These are phyloP conservation scores for Julus scandinavius DNA, from an alignment of 2,888 invertebrate species.

Conservation along the genomic window DNA sequence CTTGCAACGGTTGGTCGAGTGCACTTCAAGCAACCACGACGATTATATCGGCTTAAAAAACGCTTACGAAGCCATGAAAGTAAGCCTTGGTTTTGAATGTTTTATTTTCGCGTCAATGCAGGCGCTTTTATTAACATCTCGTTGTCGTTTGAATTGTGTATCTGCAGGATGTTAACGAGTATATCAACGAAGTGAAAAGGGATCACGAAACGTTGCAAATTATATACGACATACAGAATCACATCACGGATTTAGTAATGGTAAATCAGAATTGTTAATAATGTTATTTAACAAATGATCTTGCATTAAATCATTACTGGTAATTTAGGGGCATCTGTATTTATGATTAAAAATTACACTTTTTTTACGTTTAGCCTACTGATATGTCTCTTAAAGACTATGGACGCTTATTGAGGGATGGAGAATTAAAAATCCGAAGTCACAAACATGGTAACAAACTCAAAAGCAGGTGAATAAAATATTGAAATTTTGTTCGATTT, in stretches of 20 bases:
- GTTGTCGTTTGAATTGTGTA: background rate
- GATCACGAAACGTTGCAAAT: slow-evolving; percentile 93
- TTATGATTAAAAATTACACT: background rate
- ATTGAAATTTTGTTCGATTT: background rate
- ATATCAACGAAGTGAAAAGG: slow-evolving; percentile 97
- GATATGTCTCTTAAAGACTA: slow-evolving; percentile 87
- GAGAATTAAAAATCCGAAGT: slow-evolving; percentile 90
- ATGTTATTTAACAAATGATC: background rate
- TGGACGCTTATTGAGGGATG: slow-evolving; percentile 91
- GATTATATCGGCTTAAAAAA: slow-evolving; percentile 84
- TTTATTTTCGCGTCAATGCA: background rate
- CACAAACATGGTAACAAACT: slow-evolving; percentile 86
- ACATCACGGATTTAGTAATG: slow-evolving; percentile 65
- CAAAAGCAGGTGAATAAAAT: slow-evolving; percentile 70
- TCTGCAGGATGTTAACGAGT: slow-evolving; percentile 85
- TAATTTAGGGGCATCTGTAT: background rate
- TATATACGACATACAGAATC: slow-evolving; percentile 87
- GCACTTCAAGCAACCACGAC: slow-evolving; percentile 74
- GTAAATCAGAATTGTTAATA: slow-evolving; percentile 54
- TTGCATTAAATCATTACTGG: background rate
- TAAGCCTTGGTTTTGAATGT: slow-evolving; percentile 58
- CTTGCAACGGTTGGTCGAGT: slow-evolving; percentile 70
- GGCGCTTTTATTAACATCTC: background rate
- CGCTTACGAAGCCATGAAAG: slow-evolving; percentile 93
- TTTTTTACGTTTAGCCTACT: slow-evolving; percentile 70